These are phyloP conservation scores for Scolopax mira DNA, from an alignment of 2,113 vertebrate genomes.

Conservation along the genomic window DNA sequence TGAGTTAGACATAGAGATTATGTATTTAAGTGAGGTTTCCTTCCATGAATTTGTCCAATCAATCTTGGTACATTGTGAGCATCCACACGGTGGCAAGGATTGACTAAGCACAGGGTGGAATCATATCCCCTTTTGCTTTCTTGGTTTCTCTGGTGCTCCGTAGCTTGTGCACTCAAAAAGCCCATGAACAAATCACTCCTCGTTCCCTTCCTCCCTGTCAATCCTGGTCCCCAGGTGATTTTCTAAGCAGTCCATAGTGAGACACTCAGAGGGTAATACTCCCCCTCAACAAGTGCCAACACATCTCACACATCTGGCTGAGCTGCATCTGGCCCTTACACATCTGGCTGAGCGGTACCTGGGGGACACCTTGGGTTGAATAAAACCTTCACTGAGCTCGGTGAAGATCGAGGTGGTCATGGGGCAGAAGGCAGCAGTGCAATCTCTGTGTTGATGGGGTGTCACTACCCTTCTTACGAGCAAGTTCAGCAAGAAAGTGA, in stretches of 20 bases:
- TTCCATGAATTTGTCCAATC: neutral
- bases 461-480: neutral
- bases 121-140: fast-evolving
- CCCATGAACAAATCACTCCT: too few relatives aligned
- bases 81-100: neutral
- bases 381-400: neutral
- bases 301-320: neutral
- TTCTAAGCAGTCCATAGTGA: neutral
- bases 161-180: neutral
- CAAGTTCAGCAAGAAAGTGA: neutral
- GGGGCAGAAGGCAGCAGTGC: neutral
- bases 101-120: neutral
- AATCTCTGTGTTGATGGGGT: neutral
- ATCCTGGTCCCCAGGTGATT: neutral
- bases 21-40: neutral
- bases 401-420: neutral
- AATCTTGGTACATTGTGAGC: neutral
- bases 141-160: neutral
- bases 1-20: neutral
- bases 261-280: neutral
- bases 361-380: neutral
- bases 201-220: neutral
- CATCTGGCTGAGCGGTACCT: neutral
- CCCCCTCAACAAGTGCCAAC: too few relatives aligned
- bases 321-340: neutral